Conservation (phyloP, 1,140 invertebrate species). For the Microvelia longipes region DNA sequence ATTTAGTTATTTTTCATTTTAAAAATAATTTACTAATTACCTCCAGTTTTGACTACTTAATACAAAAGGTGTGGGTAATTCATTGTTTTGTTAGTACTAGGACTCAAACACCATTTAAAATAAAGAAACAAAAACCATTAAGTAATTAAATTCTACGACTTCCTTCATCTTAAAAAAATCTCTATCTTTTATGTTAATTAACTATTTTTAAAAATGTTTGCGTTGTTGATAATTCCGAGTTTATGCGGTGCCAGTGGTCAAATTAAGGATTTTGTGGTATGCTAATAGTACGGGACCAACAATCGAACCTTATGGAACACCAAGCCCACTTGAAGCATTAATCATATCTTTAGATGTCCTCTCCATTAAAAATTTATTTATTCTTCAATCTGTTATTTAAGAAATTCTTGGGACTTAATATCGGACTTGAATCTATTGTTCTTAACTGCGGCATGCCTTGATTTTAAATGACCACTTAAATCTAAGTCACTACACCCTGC, state of each 20-base stretch:
- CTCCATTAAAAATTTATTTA: background rate
- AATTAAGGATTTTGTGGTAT: background rate
- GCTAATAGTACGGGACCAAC: background rate
- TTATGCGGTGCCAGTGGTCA: background rate
- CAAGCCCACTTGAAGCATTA: background rate
- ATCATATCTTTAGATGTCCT: background rate
- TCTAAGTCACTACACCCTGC: too few species aligned
- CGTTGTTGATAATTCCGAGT: too few species aligned
- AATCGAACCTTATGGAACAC: background rate
- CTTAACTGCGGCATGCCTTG: background rate
- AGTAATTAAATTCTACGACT: too few species aligned
- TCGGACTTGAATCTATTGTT: background rate
- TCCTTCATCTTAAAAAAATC: too few species aligned
- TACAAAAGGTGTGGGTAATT: too few species aligned
- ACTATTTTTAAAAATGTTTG: too few species aligned
- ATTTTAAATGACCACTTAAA: background rate
- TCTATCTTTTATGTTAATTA: background rate
- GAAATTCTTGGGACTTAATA: background rate
- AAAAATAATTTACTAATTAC: too few species aligned
- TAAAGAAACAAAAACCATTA: too few species aligned
- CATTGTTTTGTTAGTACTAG: too few species aligned
- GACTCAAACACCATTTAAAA: too few species aligned
- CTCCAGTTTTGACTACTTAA: too few species aligned
- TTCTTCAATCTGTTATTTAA: background rate
- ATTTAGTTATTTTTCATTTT: too few species aligned